phyloP scores from a whole-genome alignment of 2,797 vertebrate genomes.

The Sebastes dallii region DNA sequence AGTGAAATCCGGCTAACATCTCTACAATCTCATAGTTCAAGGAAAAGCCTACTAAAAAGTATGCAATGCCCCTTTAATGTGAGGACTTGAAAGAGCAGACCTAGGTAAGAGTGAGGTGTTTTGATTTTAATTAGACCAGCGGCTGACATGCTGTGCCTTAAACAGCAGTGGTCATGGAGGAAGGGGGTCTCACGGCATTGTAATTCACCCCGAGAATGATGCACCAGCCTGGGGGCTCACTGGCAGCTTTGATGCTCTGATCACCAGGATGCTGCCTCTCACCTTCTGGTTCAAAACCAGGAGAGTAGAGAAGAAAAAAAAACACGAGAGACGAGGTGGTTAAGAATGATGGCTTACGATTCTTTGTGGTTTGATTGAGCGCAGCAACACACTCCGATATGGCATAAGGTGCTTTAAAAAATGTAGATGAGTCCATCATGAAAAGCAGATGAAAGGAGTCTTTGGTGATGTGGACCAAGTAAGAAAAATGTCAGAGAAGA shows the following conservation, averaged over 20 bases:
- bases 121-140: slow-evolving; percentile 35
- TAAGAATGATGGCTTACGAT: slow-evolving; percentile 63
- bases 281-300: slow-evolving; percentile 65
- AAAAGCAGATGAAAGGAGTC: slow-evolving; percentile 72
- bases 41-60: background rate
- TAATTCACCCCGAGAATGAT: slow-evolving; percentile 49
- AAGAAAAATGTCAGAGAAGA: slow-evolving; percentile 75
- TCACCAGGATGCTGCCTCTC: slow-evolving; percentile 70
- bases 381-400: slow-evolving; percentile 68
- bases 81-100: background rate
- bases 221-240: slow-evolving; percentile 63
- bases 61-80: slow-evolving; percentile 2
- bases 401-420: slow-evolving; percentile 67
- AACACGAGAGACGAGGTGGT: slow-evolving; percentile 45
- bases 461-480: slow-evolving; percentile 75
- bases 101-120: slow-evolving; percentile 11
- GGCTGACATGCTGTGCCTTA: slow-evolving; percentile 22
- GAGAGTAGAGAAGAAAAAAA: slow-evolving; percentile 4
- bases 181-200: slow-evolving; percentile 19
- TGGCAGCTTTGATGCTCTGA: slow-evolving; percentile 77
- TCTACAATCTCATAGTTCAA: background rate
- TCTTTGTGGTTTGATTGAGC: slow-evolving; percentile 75
- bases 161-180: slow-evolving; percentile 53
- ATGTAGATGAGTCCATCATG: slow-evolving; percentile 77
- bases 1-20: fast-evolving